Evolutionary conservation across 2,888 invertebrate species (phyloP), one percentile per base, ranked within the genome.

Genomic region (Mythimna albipuncta): DNA sequence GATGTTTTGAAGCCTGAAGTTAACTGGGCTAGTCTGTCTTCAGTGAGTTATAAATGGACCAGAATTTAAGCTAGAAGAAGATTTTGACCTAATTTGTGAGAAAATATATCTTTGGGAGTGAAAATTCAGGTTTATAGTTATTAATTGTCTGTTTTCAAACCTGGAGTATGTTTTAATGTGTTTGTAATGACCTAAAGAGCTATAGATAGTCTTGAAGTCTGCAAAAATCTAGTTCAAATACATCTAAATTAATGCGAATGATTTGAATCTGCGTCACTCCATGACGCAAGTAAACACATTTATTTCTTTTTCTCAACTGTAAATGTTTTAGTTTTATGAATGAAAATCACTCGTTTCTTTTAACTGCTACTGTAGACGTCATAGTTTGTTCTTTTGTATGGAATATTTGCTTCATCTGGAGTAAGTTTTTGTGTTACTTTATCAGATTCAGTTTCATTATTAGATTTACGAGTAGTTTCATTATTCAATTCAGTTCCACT

Each of bases 271-370:
- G 67, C 73, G 73, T 75, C 75, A 75, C 10, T 11, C 11, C 16
- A 38, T 66, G 73, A 73, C 75, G 73, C 75, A 74, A 38, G 67
- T 47, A 35, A 59, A 59, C 52, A 59, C 44, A n/a, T 54, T 61
- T 54, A 50, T 50, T 73, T 41, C 5, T 73, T 52, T 47, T 58
- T 26, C 21, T 19, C 57, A 19, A n/a, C 13, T 10, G 21, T 41
- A 16, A 64, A 41, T 72, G 19, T 35, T 26, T 59, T n/a, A 9
- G 44, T 73, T 74, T n/a, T 61, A 75, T 73, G 75, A 73, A 73
- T 73, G 52, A 54, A 73, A 38, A 38, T n/a, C 59, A 59, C 16
- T 19, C 50, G 11, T 44, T 19, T 58, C 1, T 16, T 44, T 26
- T 58, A 66, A 73, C 41, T 58, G 13, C 11, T 3, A 4, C 6